Evolutionary conservation across 2,797 vertebrate species (phyloP), one percentile per base, ranked within the genome.

Genomic region (Propithecus deckenii): DNA sequence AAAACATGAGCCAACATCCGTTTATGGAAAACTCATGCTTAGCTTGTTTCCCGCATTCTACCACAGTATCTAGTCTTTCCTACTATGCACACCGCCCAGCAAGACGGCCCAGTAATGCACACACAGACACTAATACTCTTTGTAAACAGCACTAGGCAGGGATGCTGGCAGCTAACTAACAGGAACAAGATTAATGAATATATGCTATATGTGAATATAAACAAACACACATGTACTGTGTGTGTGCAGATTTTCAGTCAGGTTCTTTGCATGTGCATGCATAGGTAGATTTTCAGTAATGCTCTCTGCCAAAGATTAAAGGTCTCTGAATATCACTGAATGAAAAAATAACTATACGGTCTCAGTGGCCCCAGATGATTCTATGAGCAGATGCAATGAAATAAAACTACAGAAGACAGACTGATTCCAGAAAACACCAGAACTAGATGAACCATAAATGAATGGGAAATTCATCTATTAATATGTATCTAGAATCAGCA

Each of bases 341-440:
- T 89, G 20, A 59, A 69, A 87, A 75, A 87, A 32, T 88, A 65
- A 65, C 41, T 30, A 92, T 35, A 55, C 5, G 14, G 52, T 80
- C 43, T 86, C 15, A 48, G 57, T 2, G 28, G 25, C 1, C 46
- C 41, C 7, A 80, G 50, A 67, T 35, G 25, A 72, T 48, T 80
- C 72, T 28, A 2, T 5, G 38, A 76, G 22, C 32, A 90, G 43
- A 86, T 59, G 13, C 30, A 85, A n/a, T 17, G n/a, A 84, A 74
- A 74, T 43, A 50, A 92, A 92, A 85, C 22, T 17, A 79, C 23
- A 84, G 32, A 61, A 63, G 22, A 61, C 32, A 35, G 15, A 55
- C 25, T 30, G 43, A 86, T 65, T 81, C 14, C 63, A 96, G 52
- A 83, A 96, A 87, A 71, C 69, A 90, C 17, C 23, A 92, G n/a